Base-by-base conservation (phyloP, 1,140 invertebrate species). In the Macrobrachium rosenbergii region DNA sequence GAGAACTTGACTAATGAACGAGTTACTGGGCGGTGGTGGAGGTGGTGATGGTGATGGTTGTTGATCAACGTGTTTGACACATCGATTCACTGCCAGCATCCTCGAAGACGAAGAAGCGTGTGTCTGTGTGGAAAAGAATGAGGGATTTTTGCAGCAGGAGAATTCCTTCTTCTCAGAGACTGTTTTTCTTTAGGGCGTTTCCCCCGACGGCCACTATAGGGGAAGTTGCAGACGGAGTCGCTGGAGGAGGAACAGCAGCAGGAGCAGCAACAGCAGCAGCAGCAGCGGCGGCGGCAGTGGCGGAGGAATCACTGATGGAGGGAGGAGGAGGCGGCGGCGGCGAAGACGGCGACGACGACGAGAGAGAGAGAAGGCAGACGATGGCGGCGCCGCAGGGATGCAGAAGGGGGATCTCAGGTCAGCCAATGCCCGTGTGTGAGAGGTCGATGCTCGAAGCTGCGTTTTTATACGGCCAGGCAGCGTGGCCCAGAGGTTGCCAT, bases 401-500 rank as follows among this genome's bases (percentile, higher is more conserved):
- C 83, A 59, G 62, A 62, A 72, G 77, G 76, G 69, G 83, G 83
- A 80, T 63, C 76, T 64, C 77, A 69, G 76, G 77, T 73, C 76
- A 73, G 76, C 76, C 76, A 45, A 28, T 86, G 76, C 63, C 76
- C 83, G 76, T 72, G 76, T 86, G 83, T 79, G 83, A 52, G 83
- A 80, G 83, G 77, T 72, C 76, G 76, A 79, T 79, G 83, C 52
- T 80, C 77, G 37, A 85, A 59, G 19, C 64, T 21, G 43, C 83
- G 43, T 86, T 85, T 86, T 83, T 75, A 75, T 75, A 75, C 82
- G 19, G 58, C 43, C 52, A 80, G 43, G 45, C 43, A 60, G 83
- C 83, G 76, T 86, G 76, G 83, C 83, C 69, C 60, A 78, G 76
- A 78, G 76, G 76, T 86, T 80, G 76, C 83, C 83, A 86, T 86